Percentiles rank a stretch among this genome's conserved stretches.
These are phyloP conservation scores for Omphaloscelis lunosa DNA, from an alignment of 2,888 invertebrate genomes.

Conservation along the genomic window DNA sequence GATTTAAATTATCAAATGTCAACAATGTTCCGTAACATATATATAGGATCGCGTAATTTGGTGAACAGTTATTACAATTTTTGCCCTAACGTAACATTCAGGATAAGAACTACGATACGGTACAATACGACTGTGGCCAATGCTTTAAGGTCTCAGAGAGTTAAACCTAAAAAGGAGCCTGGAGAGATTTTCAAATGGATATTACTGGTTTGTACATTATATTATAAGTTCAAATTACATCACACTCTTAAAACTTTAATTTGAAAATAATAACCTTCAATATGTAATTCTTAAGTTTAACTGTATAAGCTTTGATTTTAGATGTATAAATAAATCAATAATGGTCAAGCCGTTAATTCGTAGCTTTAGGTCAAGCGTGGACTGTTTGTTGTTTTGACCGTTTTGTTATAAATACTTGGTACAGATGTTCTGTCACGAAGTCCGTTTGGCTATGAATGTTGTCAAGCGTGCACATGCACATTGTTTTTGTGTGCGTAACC, in stretches of 20 bases:
- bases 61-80: slow-evolving; percentile 54
- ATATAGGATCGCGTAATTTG: slow-evolving; percentile 66
- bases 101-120: slow-evolving; percentile 71
- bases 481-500: too few species aligned
- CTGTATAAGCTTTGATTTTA: not conserved
- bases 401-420: too few species aligned
- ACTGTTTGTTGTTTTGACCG: too few species aligned
- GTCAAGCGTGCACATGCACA: too few species aligned
- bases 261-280: slow-evolving; percentile 21
- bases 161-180: slow-evolving; percentile 78
- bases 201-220: slow-evolving; percentile 76
- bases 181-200: slow-evolving; percentile 85
- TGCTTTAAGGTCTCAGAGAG: slow-evolving; percentile 73
- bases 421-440: too few species aligned
- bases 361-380: not conserved
- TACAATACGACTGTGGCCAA: slow-evolving; percentile 74
- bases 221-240: not conserved
- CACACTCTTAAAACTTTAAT: not conserved
- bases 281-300: not conserved
- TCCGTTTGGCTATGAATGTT: too few species aligned
- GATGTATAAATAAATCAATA: not conserved
- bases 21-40: slow-evolving; percentile 69
- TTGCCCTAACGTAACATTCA: slow-evolving; percentile 66
- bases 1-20: slow-evolving; percentile 58
- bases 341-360: not conserved